Conservation (phyloP, 2,113 vertebrate species). For the Heteronetta atricapilla region DNA sequence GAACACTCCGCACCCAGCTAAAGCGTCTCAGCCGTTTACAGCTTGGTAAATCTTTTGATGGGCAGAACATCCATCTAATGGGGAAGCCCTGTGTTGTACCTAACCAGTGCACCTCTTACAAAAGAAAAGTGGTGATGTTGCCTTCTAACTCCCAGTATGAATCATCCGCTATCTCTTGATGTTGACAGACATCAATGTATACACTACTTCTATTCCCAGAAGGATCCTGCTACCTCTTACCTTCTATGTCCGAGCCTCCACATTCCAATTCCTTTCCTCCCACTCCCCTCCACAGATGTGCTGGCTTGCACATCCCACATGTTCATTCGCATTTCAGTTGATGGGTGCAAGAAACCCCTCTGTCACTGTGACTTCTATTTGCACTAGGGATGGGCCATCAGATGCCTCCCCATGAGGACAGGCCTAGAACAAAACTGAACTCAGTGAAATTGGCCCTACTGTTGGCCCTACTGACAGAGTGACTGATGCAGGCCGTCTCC, state of each 20-base stretch:
- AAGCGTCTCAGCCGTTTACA: not conserved
- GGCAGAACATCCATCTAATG: not conserved
- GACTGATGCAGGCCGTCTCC: not conserved
- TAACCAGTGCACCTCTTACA: not conserved
- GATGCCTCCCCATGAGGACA: not conserved
- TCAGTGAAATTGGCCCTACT: not conserved
- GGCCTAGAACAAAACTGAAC: not conserved
- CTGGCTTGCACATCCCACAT: not conserved
- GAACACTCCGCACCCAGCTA: not conserved
- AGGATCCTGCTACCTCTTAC: rapidly evolving
- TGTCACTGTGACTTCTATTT: not conserved
- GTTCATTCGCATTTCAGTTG: not conserved
- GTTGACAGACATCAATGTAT: not conserved
- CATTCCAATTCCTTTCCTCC: too few relatives aligned
- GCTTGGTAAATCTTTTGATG: not conserved
- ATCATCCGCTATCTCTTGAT: not conserved
- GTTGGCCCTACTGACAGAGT: not conserved
- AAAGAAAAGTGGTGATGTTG: not conserved
- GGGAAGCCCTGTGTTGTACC: not conserved
- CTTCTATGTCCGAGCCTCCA: not conserved
- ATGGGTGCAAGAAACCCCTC: not conserved
- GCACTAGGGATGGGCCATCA: not conserved
- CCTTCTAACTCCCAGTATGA: not conserved
- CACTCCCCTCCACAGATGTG: not conserved
- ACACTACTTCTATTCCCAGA: not conserved